Evolutionary conservation across 1,140 invertebrate genomes (phyloP).

Genomic region (Magallana angulata): DNA sequence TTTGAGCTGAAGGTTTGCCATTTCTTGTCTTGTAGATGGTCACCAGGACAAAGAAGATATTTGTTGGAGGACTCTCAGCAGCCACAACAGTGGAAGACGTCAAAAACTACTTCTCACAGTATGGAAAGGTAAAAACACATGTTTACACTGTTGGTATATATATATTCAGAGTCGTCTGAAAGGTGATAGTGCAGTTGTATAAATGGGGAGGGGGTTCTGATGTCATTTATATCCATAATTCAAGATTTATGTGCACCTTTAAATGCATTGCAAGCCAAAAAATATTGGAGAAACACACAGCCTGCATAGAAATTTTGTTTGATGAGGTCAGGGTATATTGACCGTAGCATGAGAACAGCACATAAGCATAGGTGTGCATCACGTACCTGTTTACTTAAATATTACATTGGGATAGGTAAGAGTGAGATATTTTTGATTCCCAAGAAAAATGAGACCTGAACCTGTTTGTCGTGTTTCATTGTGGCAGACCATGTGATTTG

Average conservation of each 20-base stretch:
- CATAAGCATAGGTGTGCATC: background rate
- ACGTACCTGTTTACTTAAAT: conserved; percentile 3
- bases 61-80: conserved; percentile 99
- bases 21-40: conserved; percentile 90
- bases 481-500: conserved; percentile 2
- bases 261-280: no score
- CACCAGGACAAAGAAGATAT: conserved; percentile 99
- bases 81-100: conserved; percentile 99
- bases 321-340: background rate
- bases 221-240: background rate
- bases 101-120: conserved; percentile 99
- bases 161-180: no score
- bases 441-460: background rate
- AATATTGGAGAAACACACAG: background rate
- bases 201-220: background rate
- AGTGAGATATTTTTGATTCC: background rate
- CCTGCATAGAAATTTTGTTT: background rate
- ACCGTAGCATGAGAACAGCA: background rate
- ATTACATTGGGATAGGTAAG: background rate
- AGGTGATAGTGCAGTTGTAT: background rate
- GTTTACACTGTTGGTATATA: no score
- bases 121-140: conserved; percentile 92
- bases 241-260: no score
- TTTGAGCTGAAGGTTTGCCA: conserved; percentile 43
- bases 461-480: background rate